phyloP scores from a whole-genome alignment of 2,113 vertebrate genomes.

The Pluvialis apricaria region DNA sequence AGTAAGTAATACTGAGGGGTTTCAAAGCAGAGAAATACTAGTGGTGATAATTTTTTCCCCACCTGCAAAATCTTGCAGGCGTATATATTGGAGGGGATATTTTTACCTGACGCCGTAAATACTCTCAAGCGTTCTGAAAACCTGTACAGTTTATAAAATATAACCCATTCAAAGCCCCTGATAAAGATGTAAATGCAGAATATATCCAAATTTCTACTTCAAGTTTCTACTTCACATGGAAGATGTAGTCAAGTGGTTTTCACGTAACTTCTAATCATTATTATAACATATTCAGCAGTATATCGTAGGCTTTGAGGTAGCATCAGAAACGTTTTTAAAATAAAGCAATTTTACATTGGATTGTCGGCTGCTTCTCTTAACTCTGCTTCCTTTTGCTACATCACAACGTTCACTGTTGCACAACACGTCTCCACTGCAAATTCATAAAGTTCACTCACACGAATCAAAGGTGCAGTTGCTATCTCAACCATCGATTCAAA shows the following conservation, averaged over 20 bases:
- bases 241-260: background rate
- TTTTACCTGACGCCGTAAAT: background rate
- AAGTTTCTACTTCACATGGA: background rate
- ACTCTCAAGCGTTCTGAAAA: background rate
- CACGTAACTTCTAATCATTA: too few relatives aligned
- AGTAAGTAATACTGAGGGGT: background rate
- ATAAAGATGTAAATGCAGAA: background rate
- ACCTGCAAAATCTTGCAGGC: background rate
- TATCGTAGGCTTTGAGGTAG: background rate
- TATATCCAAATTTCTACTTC: too few relatives aligned
- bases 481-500: background rate
- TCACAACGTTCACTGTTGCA: background rate
- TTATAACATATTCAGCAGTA: background rate
- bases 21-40: background rate
- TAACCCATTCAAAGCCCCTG: background rate
- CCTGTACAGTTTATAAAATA: background rate
- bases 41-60: fast-evolving
- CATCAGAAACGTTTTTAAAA: background rate
- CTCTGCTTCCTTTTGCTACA: background rate
- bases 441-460: background rate
- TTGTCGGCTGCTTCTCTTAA: background rate
- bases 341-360: background rate
- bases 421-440: background rate
- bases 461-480: background rate
- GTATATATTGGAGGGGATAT: fast-evolving